A percentile compares a stretch with the other conserved stretches of the same genome.
Conservation (phyloP, 2,113 vertebrate species). For the Corynorhinus townsendii region DNA sequence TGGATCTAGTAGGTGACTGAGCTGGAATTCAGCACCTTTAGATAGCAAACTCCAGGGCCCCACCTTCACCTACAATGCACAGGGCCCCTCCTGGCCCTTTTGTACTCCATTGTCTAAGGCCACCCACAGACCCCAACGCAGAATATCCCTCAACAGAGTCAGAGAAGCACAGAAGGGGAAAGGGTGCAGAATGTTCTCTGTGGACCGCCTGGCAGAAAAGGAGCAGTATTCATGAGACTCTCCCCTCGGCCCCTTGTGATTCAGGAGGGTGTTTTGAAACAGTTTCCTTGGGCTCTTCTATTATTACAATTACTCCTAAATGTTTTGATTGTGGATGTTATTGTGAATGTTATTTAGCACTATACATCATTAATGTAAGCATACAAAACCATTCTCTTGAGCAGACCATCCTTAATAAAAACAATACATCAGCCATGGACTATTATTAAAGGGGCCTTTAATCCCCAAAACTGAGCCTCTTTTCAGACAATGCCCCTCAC, state of each 20-base stretch:
- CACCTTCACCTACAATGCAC: rapidly evolving
- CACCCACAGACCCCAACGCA: rapidly evolving
- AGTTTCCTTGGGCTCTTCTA: conserved; percentile 6
- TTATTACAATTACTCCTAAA: conserved; percentile 29
- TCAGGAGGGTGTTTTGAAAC: not conserved
- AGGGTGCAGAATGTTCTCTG: rapidly evolving
- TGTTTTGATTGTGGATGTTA: conserved; percentile 35
- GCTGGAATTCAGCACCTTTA: too few species aligned
- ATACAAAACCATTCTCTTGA: not conserved
- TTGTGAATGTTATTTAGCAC: conserved; percentile 47
- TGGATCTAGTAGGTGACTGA: not conserved
- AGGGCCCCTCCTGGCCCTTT: too few species aligned
- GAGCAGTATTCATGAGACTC: not conserved
- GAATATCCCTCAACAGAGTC: not conserved
- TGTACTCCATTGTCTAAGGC: not conserved
- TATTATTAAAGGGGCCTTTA: not conserved
- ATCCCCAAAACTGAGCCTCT: not conserved
- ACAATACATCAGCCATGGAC: conserved; percentile 50
- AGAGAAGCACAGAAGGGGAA: not conserved
- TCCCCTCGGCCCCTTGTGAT: not conserved
- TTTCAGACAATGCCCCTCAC: not conserved
- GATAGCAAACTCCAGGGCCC: not conserved
- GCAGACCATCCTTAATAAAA: conserved; percentile 60
- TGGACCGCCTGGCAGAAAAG: not conserved
- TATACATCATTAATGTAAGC: conserved; percentile 6